phyloP scores from a whole-genome alignment of 2,888 invertebrate species.

The Antheraea yamamai region DNA sequence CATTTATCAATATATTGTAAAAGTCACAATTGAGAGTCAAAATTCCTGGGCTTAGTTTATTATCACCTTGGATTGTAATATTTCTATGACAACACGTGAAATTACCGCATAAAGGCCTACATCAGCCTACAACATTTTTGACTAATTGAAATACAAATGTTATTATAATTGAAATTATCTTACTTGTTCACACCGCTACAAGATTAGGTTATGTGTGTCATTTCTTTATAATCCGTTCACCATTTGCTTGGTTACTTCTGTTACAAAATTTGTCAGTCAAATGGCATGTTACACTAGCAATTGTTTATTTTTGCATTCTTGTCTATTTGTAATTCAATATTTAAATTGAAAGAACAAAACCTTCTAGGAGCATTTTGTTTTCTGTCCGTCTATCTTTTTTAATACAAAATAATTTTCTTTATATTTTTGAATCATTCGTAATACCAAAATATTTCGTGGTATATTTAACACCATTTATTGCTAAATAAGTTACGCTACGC shows the following conservation, averaged over 20 bases:
- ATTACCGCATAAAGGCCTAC: neutral
- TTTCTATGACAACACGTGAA: neutral
- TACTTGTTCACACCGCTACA: too few species aligned
- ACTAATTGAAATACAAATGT: too few species aligned
- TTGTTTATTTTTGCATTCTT: neutral
- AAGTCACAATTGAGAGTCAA: neutral
- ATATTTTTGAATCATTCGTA: neutral
- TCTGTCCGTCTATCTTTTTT: neutral
- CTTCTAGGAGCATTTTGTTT: too few species aligned
- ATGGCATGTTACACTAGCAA: neutral
- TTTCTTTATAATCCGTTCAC: too few species aligned
- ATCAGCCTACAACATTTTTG: neutral
- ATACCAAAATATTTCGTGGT: slow-evolving; percentile 9
- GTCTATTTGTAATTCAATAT: too few species aligned
- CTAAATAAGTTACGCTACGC: slow-evolving; percentile 61
- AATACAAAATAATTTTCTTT: neutral
- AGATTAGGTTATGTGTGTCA: too few species aligned
- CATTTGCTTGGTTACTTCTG: neutral
- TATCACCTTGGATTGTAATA: neutral
- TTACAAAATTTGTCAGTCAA: neutral
- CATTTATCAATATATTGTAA: neutral
- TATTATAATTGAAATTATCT: too few species aligned
- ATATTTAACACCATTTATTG: slow-evolving; percentile 49
- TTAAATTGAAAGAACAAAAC: too few species aligned
- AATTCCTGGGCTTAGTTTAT: neutral